A percentile compares a stretch with the other conserved stretches of the same genome.
Evolutionary conservation across 2,888 invertebrate genomes (phyloP).

Genomic region (Trypoxylon attenuatum): DNA sequence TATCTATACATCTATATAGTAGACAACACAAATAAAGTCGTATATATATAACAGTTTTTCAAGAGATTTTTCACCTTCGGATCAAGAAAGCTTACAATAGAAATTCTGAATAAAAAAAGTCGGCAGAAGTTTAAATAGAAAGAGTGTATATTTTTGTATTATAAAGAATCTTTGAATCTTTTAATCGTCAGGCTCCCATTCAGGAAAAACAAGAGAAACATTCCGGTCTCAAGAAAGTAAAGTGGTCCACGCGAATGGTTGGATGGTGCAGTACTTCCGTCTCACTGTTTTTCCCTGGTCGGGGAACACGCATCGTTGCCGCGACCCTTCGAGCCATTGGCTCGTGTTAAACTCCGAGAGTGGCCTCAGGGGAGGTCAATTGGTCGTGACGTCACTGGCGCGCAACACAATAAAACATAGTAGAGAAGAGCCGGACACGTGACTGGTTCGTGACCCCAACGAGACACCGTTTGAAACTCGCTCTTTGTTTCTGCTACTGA

Average conservation of each 20-base stretch:
- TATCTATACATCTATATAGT: too few species aligned
- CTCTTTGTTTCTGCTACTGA: not conserved
- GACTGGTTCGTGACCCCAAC: conserved; percentile 50
- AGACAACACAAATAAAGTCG: too few species aligned
- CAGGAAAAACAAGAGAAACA: conserved; percentile 53
- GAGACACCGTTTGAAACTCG: conserved; percentile 32
- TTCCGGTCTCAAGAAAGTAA: conserved; percentile 47
- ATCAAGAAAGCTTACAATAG: too few species aligned
- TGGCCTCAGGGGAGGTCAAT: conserved; percentile 58
- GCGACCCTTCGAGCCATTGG: conserved; percentile 51
- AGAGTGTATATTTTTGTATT: too few species aligned
- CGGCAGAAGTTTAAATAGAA: too few species aligned
- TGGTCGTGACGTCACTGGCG: conserved; percentile 62
- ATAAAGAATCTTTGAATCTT: too few species aligned
- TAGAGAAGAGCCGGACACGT: conserved; percentile 50
- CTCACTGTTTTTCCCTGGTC: conserved; percentile 3
- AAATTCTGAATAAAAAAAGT: too few species aligned
- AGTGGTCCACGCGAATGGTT: conserved; percentile 30
- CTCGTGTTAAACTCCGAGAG: conserved; percentile 51
- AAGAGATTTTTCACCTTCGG: too few species aligned
- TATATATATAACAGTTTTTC: too few species aligned
- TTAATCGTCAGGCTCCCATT: conserved; percentile 43
- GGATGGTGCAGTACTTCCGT: not conserved
- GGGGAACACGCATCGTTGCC: conserved; percentile 34
- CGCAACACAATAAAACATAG: conserved; percentile 58